Conservation (phyloP, 2,888 invertebrate genomes). For the Hyposoter didymator region DNA sequence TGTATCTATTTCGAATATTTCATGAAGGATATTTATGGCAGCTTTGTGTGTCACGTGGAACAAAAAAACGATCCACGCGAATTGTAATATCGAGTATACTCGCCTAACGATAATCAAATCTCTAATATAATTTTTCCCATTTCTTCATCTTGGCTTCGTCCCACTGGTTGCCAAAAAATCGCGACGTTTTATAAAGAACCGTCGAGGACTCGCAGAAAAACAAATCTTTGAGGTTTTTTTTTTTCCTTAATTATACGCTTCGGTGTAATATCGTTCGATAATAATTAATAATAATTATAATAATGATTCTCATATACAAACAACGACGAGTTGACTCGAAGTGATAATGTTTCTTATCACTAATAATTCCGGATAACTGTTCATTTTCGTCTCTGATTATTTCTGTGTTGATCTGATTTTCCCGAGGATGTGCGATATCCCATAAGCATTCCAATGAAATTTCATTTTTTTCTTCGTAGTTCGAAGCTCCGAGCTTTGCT, state of each 20-base stretch:
- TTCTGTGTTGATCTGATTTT: slow-evolving; percentile 19
- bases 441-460: background rate
- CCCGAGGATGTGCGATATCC: background rate
- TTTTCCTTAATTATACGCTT: slow-evolving; percentile 13
- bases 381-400: background rate
- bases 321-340: slow-evolving; percentile 55
- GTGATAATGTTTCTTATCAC: slow-evolving; percentile 42
- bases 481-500: slow-evolving; percentile 12
- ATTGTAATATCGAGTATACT: slow-evolving; percentile 49
- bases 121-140: slow-evolving; percentile 47
- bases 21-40: slow-evolving; percentile 66
- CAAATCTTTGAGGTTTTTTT: slow-evolving; percentile 43
- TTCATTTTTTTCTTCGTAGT: slow-evolving; percentile 12
- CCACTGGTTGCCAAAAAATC: background rate
- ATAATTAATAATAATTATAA: slow-evolving; percentile 47
- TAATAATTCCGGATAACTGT: slow-evolving; percentile 10
- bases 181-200: background rate
- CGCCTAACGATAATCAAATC: slow-evolving; percentile 57
- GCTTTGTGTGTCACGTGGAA: slow-evolving; percentile 51
- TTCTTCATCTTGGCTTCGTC: slow-evolving; percentile 29
- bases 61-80: slow-evolving; percentile 43
- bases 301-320: slow-evolving; percentile 60
- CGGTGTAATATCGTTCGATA: slow-evolving; percentile 44
- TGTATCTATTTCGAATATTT: slow-evolving; percentile 45
- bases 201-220: slow-evolving; percentile 42